phyloP scores from a whole-genome alignment of 1,140 invertebrate genomes.

The Spodoptera frugiperda region DNA sequence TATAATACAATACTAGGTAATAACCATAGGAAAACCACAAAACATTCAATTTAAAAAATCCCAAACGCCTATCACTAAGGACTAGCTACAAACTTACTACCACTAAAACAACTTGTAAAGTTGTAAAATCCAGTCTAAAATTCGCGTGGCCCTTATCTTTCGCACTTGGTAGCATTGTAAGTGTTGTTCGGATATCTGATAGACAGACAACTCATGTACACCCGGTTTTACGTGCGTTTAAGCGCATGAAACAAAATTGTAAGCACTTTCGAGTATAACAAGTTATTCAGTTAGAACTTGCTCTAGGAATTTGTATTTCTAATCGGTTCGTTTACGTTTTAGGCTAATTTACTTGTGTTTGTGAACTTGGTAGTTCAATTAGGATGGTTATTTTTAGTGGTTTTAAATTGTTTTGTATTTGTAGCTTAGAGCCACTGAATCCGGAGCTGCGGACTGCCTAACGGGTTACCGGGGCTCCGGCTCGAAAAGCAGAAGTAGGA shows the following conservation, averaged over 20 bases:
- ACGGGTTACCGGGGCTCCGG: too few species aligned
- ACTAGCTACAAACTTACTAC: not conserved
- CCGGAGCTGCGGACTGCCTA: too few species aligned
- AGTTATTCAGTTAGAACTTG: not conserved
- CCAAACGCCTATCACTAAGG: not conserved
- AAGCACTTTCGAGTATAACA: not conserved
- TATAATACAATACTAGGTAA: too few species aligned
- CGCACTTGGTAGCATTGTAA: constrained; percentile 16
- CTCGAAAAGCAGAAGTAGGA: too few species aligned
- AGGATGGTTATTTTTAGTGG: too few species aligned
- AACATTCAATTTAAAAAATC: too few species aligned
- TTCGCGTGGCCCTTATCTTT: constrained; percentile 30
- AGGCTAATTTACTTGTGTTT: not conserved
- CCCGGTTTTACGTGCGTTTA: constrained; percentile 16
- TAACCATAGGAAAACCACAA: too few species aligned
- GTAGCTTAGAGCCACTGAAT: too few species aligned
- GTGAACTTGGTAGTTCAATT: too few species aligned
- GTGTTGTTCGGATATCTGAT: constrained; percentile 15
- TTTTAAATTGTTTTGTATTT: too few species aligned
- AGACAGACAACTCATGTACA: not conserved
- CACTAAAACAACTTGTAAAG: not conserved
- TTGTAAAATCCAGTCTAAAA: not conserved
- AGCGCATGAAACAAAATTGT: not conserved
- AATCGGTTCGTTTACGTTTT: not conserved
- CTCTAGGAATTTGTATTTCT: not conserved